phyloP scores from a whole-genome alignment of 2,113 vertebrate genomes.

The Lepus timidus region DNA sequence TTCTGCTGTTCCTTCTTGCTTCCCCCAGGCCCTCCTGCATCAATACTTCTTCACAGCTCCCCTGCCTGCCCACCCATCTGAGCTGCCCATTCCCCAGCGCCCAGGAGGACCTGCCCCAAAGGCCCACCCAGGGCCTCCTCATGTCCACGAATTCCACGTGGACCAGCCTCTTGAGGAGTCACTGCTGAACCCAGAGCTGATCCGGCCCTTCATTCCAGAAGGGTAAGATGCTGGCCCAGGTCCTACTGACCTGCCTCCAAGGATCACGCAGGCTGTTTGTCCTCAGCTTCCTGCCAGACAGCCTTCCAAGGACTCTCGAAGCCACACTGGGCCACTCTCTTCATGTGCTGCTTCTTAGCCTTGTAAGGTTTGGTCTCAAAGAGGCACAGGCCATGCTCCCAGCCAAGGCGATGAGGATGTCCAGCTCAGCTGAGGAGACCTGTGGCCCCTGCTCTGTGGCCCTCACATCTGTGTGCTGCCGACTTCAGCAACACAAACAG shows the following conservation, averaged over 20 bases:
- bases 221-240: constrained; percentile 45
- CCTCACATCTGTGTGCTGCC: background rate
- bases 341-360: background rate
- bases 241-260: background rate
- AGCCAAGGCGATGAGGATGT: background rate
- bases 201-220: constrained; percentile 81
- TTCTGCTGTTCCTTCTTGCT: background rate
- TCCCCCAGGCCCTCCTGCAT: constrained; percentile 92
- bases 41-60: constrained; percentile 93
- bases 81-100: constrained; percentile 92
- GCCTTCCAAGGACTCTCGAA: background rate
- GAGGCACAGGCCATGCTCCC: background rate
- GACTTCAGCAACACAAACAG: background rate
- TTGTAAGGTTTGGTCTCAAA: background rate
- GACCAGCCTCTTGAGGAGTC: constrained; percentile 90
- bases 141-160: constrained; percentile 90
- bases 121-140: constrained; percentile 86
- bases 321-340: background rate
- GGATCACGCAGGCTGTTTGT: background rate
- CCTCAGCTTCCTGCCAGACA: background rate
- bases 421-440: background rate
- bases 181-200: constrained; percentile 88
- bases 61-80: constrained; percentile 93
- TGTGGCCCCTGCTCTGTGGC: fast-evolving
- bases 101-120: constrained; percentile 83